These are phyloP conservation scores for Pterophyllum scalare DNA, from an alignment of 2,113 vertebrate species.

Conservation along the genomic window DNA sequence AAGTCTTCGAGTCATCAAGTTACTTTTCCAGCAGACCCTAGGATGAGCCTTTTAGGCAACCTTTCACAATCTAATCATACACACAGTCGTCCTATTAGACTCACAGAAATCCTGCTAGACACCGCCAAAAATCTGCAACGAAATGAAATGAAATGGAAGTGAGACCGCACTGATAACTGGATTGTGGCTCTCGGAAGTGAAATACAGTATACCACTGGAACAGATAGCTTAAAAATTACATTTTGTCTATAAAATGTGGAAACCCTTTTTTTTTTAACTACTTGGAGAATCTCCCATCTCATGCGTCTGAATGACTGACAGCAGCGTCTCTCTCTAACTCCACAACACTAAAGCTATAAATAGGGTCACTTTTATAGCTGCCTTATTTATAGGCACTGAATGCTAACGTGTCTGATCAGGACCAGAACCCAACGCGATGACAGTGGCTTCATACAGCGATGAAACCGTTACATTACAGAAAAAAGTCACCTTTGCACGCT, in stretches of 20 bases:
- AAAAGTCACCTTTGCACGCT: background rate
- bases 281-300: background rate
- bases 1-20: background rate
- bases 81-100: background rate
- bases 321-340: background rate
- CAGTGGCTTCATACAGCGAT: accelerated
- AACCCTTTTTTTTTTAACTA: background rate
- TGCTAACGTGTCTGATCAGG: background rate
- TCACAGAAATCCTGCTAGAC: background rate
- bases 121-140: background rate
- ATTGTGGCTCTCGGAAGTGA: background rate
- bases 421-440: accelerated
- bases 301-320: background rate
- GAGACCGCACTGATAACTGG: background rate
- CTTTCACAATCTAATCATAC: background rate
- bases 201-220: background rate
- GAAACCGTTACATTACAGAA: accelerated
- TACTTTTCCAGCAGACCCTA: no score
- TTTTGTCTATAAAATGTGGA: background rate
- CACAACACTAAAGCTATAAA: background rate
- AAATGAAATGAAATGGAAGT: accelerated
- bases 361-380: background rate
- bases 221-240: background rate
- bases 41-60: background rate
- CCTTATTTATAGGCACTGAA: background rate